phyloP scores from a whole-genome alignment of 2,888 invertebrate genomes.

The Euphydryas editha region DNA sequence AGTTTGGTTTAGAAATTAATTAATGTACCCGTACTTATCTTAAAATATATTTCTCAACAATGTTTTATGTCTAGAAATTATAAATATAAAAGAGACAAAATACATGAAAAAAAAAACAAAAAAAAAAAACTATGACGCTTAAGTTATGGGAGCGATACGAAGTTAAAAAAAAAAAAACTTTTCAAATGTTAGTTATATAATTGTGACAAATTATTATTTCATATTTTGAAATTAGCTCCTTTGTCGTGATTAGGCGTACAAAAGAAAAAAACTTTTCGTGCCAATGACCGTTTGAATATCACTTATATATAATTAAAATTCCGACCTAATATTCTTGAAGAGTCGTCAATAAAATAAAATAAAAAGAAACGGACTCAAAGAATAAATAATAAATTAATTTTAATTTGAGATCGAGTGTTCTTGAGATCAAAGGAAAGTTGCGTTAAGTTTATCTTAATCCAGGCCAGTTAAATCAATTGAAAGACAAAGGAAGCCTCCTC shows the following conservation, averaged over 20 bases:
- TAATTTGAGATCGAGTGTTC: neutral
- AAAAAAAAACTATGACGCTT: no score
- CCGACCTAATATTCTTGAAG: neutral
- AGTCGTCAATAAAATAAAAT: neutral
- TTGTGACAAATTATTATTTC: no score
- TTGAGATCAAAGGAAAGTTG: conserved; percentile 4
- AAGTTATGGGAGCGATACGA: no score
- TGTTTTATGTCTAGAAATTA: no score
- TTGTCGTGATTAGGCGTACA: neutral
- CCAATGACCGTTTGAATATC: neutral
- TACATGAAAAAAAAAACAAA: no score
- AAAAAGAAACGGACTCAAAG: neutral
- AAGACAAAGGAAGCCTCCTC: conserved; percentile 4
- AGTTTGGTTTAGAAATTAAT: neutral
- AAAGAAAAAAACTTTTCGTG: neutral
- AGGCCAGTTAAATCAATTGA: neutral
- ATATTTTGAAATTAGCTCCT: no score
- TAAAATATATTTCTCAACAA: no score
- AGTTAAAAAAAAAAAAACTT: no score
- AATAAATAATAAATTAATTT: conserved; percentile 6
- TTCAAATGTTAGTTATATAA: neutral
- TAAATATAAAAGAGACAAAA: no score
- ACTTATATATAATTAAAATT: neutral
- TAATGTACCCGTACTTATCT: neutral
- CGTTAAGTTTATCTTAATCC: conserved; percentile 1